These are phyloP conservation scores for Cheirogaleus medius DNA, from an alignment of 2,113 vertebrate species.

Conservation along the genomic window DNA sequence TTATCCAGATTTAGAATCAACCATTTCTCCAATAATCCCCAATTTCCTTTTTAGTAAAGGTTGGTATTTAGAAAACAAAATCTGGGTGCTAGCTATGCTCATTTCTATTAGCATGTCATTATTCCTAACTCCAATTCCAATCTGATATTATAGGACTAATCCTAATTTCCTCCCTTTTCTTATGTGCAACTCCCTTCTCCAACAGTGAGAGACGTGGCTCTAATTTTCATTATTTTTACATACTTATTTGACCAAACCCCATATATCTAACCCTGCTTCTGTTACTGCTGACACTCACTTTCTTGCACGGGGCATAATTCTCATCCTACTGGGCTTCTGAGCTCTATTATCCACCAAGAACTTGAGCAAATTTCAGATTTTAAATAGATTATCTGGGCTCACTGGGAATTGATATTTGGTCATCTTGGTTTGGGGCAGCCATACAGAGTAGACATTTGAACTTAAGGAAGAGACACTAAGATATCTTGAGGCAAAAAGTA, in stretches of 20 bases:
- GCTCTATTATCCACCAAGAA: background rate
- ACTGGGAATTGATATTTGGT: background rate
- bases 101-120: background rate
- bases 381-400: background rate
- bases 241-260: background rate
- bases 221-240: background rate
- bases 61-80: background rate
- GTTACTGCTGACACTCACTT: background rate
- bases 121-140: background rate
- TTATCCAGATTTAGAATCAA: background rate
- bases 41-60: background rate
- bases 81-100: background rate
- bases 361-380: background rate
- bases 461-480: background rate
- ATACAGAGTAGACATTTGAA: background rate
- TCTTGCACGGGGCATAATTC: background rate
- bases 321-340: background rate
- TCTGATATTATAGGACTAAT: background rate
- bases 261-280: background rate
- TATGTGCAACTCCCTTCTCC: background rate
- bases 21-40: background rate
- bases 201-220: background rate
- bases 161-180: background rate
- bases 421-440: background rate
- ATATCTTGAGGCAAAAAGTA: background rate